Evolutionary conservation across 2,888 invertebrate species (phyloP), one percentile per base, ranked within the genome.

Genomic region (Syrista parreyssii): DNA sequence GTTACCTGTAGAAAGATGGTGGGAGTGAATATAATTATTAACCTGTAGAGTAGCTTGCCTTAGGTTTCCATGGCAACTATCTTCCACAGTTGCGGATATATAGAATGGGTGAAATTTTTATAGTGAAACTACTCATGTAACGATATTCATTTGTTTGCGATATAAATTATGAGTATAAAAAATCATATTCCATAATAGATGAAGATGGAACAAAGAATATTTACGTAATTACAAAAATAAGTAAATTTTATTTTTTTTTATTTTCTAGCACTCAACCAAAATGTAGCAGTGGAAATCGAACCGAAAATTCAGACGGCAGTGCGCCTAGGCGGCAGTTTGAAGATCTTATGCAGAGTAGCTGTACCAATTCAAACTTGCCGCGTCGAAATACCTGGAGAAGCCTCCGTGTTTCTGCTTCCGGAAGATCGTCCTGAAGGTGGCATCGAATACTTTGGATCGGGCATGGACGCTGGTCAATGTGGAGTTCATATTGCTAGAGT

Each of bases 401-500:
- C 15, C 1, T 80, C 79, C 32, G 82, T 84, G 33, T 80, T 84
- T 31, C 81, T 86, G 6, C 69, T 83, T 31, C 79, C 79, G n/a
- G 81, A 75, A 34, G 87, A 87, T 73, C 75, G 78, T 1, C 32
- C 86, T 11, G 87, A 87, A 23, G 88, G 89, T 32, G 88, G 88
- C 4, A 89, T 91, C 78, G 86, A 85, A 68, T 94, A 93, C 84
- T 91, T 87, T 76, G 94, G 94, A 11, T 88, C 88, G 1, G 93
- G 93, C 2, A 82, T 93, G 1, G 92, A 94, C 87, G 89, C 91
- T 1, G 96, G 96, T 0, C 94, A 96, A 83, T 97, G 97, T 85
- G 96, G 96, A 2, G 94, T 95, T 6, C 93, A 91, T 78, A 95
- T 97, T 80, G 92, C 93, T 79, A 92, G 92, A 78, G 94, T 96